Conservation (phyloP, 2,797 vertebrate species). For the Phalanger gymnotis region DNA sequence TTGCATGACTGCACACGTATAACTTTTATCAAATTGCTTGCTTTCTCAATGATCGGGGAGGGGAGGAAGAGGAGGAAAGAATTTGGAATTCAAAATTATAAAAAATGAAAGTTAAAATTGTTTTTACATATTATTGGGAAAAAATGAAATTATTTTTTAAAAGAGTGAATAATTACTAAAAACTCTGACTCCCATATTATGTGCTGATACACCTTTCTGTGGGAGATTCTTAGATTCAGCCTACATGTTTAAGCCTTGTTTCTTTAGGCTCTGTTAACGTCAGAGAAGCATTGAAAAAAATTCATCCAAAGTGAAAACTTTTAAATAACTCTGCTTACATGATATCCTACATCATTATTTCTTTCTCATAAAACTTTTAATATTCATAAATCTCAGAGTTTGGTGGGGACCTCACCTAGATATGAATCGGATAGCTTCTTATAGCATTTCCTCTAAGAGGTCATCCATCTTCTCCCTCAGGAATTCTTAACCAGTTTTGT, state of each 20-base stretch:
- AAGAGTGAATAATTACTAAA: no score
- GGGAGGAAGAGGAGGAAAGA: no score
- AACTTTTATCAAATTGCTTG: no score
- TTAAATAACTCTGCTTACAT: background rate
- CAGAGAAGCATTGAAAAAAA: background rate
- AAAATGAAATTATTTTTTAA: no score
- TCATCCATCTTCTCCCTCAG: background rate
- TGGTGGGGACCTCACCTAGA: background rate
- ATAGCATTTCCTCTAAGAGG: background rate
- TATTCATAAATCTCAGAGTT: background rate
- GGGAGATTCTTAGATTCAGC: background rate
- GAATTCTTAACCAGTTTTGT: background rate
- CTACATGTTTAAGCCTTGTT: no score
- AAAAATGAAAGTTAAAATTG: no score
- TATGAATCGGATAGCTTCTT: background rate
- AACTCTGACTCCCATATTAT: background rate
- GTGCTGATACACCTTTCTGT: background rate
- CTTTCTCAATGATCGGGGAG: no score
- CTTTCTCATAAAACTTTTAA: background rate
- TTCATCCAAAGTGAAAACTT: background rate
- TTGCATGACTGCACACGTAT: no score
- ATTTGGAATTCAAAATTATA: no score
- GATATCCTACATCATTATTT: background rate
- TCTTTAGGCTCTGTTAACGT: background rate
- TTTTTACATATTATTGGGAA: no score